Base-by-base conservation (phyloP, 1,140 invertebrate genomes). In the Drosophila ficusphila region DNA sequence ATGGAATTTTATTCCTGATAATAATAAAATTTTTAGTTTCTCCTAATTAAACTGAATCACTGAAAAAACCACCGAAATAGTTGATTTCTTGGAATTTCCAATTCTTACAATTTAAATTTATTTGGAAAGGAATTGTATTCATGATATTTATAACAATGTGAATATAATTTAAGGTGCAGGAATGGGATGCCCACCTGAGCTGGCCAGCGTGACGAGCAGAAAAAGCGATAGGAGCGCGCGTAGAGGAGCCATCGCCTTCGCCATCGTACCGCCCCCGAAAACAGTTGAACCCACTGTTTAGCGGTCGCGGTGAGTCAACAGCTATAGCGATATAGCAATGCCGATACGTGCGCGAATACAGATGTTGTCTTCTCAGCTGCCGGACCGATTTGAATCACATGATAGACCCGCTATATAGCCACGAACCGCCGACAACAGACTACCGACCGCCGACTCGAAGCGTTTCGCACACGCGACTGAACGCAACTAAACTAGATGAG, bases 401-500 rank as follows among this genome's bases (percentile, higher is more conserved):
- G 60, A 53, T 72, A 47, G 65, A 54, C 39, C 46, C 19, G 23
- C 39, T 68, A 68, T 64, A 39, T 51, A 65, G 60, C 44, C 36
- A 51, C 36, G 56, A 64, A 36, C 76, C 71, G 61, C 38, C 42
- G 23, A 54, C 25, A 51, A 44, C 60, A 70, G 58, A 42, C 36
- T 21, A 52, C 29, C 54, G 54, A 58, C 52, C 75, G 76, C 82
- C 77, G 58, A 67, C 62, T 64, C 73, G 48, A 65, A 65, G 82
- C 75, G 77, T 51, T 86, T 77, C 81, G 73, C 77, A 88, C 61
- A 49, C 73, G 77, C 79, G 68, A 86, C 81, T 88, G 72, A 85
- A 67, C 42, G 14, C 14, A 70, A 47, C 51, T 36, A 18, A 69
- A 57, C 64, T 53, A 39, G 42, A 38, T 42, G 52, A 41, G 23